phyloP scores from a whole-genome alignment of 2,888 invertebrate genomes.

The Odontocerum albicorne region DNA sequence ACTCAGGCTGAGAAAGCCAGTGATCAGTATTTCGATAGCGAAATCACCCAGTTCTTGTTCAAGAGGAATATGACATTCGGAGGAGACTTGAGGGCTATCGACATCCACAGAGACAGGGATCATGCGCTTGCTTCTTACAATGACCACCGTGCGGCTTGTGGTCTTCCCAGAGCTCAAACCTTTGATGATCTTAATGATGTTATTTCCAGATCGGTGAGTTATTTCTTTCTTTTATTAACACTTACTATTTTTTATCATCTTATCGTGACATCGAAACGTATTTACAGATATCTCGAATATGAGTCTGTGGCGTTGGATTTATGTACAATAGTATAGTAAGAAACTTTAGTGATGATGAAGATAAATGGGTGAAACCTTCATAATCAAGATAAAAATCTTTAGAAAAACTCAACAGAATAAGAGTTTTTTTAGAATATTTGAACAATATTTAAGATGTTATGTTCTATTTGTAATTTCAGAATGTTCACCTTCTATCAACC shows the following conservation, averaged over 20 bases:
- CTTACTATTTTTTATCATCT: too few relatives aligned
- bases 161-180: slow-evolving; percentile 64
- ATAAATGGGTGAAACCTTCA: too few relatives aligned
- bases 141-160: slow-evolving; percentile 75
- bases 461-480: slow-evolving; percentile 51
- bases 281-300: too few relatives aligned
- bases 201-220: slow-evolving; percentile 62
- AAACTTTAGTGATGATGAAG: too few relatives aligned
- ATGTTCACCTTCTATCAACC: slow-evolving; percentile 63
- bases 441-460: not conserved
- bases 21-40: slow-evolving; percentile 76
- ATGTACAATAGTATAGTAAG: too few relatives aligned
- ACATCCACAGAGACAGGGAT: slow-evolving; percentile 85
- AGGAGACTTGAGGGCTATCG: slow-evolving; percentile 76
- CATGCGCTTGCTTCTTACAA: slow-evolving; percentile 83
- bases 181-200: slow-evolving; percentile 74
- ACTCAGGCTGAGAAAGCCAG: slow-evolving; percentile 76
- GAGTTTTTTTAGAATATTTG: not conserved
- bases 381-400: too few relatives aligned
- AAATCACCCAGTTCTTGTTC: slow-evolving; percentile 61
- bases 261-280: too few relatives aligned
- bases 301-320: too few relatives aligned
- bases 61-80: slow-evolving; percentile 72
- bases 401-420: too few relatives aligned
- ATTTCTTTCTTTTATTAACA: too few relatives aligned